Evolutionary conservation across 2,113 vertebrate genomes (phyloP).

Genomic region (Athene cunicularia): DNA sequence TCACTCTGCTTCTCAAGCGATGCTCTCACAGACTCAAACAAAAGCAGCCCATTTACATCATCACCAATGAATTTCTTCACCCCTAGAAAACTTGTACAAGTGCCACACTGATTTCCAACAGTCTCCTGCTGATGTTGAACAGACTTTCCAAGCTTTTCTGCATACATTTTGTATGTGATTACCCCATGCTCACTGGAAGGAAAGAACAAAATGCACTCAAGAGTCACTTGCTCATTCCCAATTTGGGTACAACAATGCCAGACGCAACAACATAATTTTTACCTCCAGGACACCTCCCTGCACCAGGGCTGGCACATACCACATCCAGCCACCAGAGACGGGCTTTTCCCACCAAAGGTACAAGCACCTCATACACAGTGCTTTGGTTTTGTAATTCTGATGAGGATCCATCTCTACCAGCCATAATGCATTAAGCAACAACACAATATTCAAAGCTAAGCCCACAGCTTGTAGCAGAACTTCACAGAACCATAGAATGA

Average conservation of each 20-base stretch:
- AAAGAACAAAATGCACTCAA: background rate
- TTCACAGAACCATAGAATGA: too few relatives aligned
- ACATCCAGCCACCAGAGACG: background rate
- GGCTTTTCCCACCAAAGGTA: rapidly evolving
- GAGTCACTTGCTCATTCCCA: background rate
- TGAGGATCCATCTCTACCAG: background rate
- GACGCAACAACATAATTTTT: background rate
- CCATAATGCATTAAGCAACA: background rate
- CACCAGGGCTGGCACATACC: background rate
- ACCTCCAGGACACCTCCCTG: background rate
- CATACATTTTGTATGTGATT: background rate
- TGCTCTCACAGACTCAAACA: background rate
- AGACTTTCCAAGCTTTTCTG: background rate
- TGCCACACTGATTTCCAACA: background rate
- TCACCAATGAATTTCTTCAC: background rate
- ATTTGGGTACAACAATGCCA: background rate
- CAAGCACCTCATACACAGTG: background rate
- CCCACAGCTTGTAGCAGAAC: background rate
- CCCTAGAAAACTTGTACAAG: background rate
- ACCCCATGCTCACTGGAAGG: background rate
- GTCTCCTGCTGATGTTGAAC: background rate
- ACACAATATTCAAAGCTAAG: background rate
- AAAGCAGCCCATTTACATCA: background rate
- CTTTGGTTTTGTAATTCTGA: background rate
- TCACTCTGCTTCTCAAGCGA: background rate